These are phyloP conservation scores for Probaryconus sp. DNA, from an alignment of 1,140 invertebrate genomes.

Conservation along the genomic window DNA sequence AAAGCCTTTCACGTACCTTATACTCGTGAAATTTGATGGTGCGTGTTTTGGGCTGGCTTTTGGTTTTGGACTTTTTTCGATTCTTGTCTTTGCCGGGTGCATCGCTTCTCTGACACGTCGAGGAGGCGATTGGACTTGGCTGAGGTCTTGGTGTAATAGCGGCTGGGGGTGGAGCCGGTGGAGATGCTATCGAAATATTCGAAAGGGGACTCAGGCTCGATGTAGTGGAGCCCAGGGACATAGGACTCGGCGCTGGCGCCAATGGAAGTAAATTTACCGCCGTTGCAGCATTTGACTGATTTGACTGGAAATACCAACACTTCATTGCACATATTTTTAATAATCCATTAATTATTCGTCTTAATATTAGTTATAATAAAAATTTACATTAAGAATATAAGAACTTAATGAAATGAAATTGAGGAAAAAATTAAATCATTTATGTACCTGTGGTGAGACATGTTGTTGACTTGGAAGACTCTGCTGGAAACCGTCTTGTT, in stretches of 20 bases:
- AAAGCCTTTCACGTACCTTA: conserved; percentile 80
- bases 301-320: conserved; percentile 64
- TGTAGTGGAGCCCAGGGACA: conserved; percentile 81
- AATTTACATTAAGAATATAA: too few species aligned
- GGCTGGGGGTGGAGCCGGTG: conserved; percentile 77
- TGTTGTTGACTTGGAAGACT: conserved; percentile 66
- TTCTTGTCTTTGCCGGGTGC: conserved; percentile 90
- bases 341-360: conserved; percentile 5
- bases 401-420: too few species aligned
- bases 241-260: conserved; percentile 80
- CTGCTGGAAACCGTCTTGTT: conserved; percentile 55
- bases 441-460: conserved; percentile 66
- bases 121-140: conserved; percentile 73
- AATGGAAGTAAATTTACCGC: conserved; percentile 75
- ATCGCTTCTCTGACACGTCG: conserved; percentile 79
- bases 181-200: conserved; percentile 81
- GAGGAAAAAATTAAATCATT: conserved; percentile 4
- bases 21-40: conserved; percentile 99
- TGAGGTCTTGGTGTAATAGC: conserved; percentile 80
- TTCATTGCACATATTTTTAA: conserved; percentile 8
- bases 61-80: conserved; percentile 93
- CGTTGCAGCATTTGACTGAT: conserved; percentile 69
- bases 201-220: conserved; percentile 86
- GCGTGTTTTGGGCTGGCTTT: conserved; percentile 91
- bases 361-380: not conserved